Conservation (phyloP, 23 tunicate species). For the Halocynthia roretzi region DNA sequence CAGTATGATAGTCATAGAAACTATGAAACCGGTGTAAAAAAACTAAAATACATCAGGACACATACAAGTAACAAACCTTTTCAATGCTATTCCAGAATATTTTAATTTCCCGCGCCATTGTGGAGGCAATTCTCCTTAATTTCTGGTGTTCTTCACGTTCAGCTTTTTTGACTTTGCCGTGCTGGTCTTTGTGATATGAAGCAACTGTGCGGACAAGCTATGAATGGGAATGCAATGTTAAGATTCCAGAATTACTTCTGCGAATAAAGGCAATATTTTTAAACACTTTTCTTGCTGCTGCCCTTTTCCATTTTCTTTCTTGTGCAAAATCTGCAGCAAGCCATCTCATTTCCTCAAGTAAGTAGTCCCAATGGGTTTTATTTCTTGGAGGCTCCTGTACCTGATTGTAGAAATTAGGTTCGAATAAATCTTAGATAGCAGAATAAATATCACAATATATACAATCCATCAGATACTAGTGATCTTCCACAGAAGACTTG, state of each 20-base stretch:
- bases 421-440: no score
- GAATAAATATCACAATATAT: no score
- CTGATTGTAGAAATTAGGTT: conserved; percentile 14
- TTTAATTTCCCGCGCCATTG: conserved; percentile 50
- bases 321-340: conserved; percentile 94
- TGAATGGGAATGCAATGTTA: background rate
- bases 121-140: conserved; percentile 76
- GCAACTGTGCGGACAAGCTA: conserved; percentile 65
- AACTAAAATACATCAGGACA: background rate
- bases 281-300: conserved; percentile 75
- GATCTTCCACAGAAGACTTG: no score
- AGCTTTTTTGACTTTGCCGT: conserved; percentile 54
- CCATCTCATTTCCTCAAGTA: conserved; percentile 96
- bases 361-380: conserved; percentile 97
- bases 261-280: conserved; percentile 2
- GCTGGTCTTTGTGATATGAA: conserved; percentile 64
- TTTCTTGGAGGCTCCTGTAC: conserved; percentile 78
- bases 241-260: background rate
- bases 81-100: conserved; percentile 65
- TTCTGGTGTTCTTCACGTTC: conserved; percentile 63
- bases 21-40: background rate
- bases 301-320: conserved; percentile 91
- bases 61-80: conserved; percentile 37
- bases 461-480: no score
- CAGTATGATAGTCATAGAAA: no score